These are phyloP conservation scores for Enteromius mattozi DNA, from an alignment of 2,797 vertebrate genomes.

Conservation along the genomic window DNA sequence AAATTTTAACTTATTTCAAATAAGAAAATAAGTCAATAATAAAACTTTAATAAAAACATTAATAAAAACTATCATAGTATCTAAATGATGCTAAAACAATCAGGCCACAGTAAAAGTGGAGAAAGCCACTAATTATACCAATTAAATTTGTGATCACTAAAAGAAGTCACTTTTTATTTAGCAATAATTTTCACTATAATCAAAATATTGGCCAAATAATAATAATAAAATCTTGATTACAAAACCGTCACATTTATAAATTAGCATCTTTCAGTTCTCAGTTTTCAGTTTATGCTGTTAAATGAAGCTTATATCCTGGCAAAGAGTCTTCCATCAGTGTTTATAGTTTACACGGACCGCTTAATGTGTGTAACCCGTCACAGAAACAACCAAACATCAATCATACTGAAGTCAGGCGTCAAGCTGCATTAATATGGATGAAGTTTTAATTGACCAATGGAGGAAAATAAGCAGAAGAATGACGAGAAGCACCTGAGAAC, in stretches of 20 bases:
- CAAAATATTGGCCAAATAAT: not conserved
- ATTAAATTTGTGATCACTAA: not conserved
- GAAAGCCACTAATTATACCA: not conserved
- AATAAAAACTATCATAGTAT: too few species aligned
- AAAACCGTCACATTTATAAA: not conserved
- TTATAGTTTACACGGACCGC: not conserved
- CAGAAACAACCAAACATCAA: conserved; percentile 29
- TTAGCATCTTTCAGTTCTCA: not conserved
- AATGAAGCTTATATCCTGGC: conserved; percentile 7
- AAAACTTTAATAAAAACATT: too few species aligned
- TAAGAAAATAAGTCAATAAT: too few species aligned
- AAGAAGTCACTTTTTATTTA: not conserved
- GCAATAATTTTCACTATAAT: not conserved
- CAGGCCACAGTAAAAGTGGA: not conserved
- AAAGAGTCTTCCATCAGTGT: conserved; percentile 6
- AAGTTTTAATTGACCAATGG: not conserved
- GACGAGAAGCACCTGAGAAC: conserved; percentile 52
- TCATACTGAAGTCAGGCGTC: conserved; percentile 16
- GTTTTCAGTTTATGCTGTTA: not conserved
- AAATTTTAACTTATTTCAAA: too few species aligned
- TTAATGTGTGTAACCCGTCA: not conserved
- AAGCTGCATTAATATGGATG: conserved; percentile 39
- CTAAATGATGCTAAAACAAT: too few species aligned
- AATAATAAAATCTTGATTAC: not conserved
- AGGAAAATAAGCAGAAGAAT: not conserved